Evolutionary conservation across 92 coral and sea anemone genomes (phyloP).

Genomic region (Umimayanthus chanpuru): DNA sequence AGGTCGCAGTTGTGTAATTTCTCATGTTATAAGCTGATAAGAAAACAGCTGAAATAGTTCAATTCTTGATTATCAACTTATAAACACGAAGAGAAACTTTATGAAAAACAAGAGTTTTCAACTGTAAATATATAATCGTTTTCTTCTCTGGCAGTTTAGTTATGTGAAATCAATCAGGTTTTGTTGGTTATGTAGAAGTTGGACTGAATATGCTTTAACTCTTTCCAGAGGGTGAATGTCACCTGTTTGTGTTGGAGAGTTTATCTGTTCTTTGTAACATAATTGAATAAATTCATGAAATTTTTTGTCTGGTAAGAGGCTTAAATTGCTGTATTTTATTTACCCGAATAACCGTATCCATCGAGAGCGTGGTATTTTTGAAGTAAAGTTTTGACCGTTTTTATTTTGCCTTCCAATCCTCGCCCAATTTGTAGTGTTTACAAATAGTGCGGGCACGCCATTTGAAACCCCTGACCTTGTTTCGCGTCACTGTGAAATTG

Average conservation of each 20-base stretch:
- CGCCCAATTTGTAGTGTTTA: too few species aligned
- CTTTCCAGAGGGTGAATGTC: background rate
- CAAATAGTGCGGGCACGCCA: too few species aligned
- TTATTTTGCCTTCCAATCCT: too few species aligned
- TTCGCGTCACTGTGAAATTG: too few species aligned
- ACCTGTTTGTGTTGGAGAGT: background rate
- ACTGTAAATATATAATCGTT: background rate
- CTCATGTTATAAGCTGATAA: background rate
- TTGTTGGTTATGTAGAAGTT: background rate
- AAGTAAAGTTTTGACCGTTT: too few species aligned
- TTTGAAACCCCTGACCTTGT: too few species aligned
- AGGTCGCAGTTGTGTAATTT: conserved; percentile 2
- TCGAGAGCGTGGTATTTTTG: too few species aligned
- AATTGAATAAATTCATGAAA: too few species aligned
- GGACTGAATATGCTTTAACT: background rate
- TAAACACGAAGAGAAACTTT: background rate
- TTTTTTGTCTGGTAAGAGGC: background rate
- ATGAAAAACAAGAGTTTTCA: background rate
- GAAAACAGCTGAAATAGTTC: background rate
- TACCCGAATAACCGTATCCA: too few species aligned
- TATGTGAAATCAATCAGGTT: too few species aligned
- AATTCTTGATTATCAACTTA: background rate
- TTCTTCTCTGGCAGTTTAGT: background rate
- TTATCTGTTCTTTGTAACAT: background rate
- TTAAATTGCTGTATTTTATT: background rate